Base-by-base conservation (phyloP, 1,140 invertebrate species). In the Bombus affinis region DNA sequence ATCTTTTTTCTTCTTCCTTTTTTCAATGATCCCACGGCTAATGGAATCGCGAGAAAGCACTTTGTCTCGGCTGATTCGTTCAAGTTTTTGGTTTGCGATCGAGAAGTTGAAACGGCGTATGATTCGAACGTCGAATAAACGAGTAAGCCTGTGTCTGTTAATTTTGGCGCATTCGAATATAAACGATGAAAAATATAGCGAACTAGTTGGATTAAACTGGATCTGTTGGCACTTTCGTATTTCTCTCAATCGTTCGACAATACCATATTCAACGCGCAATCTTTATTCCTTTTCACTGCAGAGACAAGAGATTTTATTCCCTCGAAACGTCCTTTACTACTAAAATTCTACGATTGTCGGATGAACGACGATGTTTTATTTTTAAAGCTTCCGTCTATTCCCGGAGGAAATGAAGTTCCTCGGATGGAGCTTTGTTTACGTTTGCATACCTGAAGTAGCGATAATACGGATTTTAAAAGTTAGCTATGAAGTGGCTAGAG, bases 401-500 rank as follows among this genome's bases (percentile, higher is more conserved):
- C 32, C 18, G 37, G 75, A 59, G 75, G 37, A 78, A 65, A 78
- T 65, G 75, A 65, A 78, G 59, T 22, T 65, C n/a, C 57, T 57
- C 62, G 32, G 75, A 57, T 8, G 13, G 65, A 18, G 42, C 18
- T 47, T 80, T 80, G 65, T 80, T 80, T 80, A 53, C 13, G 12
- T 47, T 37, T 28, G 78, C 65, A 80, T 80, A 80, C 42, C 44
- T 37, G 65, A 70, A 22, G 44, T 53, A 70, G 78, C 62, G 66
- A 53, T 70, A 53, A 80, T 70, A 80, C 44, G 28, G 42, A 39
- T 47, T 53, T 37, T 35, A 37, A 35, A 70, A 53, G 65, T 70
- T 70, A 25, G 32, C 78, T 70, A 70, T 70, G 65, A 70, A 80
- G 78, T 80, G 44, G 65, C n/a, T 53, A 37, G 65, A 70, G 65